Percentiles rank a stretch among this genome's conserved stretches.
phyloP scores from a whole-genome alignment of 2,113 vertebrate species.

The Lethenteron reissneri region DNA sequence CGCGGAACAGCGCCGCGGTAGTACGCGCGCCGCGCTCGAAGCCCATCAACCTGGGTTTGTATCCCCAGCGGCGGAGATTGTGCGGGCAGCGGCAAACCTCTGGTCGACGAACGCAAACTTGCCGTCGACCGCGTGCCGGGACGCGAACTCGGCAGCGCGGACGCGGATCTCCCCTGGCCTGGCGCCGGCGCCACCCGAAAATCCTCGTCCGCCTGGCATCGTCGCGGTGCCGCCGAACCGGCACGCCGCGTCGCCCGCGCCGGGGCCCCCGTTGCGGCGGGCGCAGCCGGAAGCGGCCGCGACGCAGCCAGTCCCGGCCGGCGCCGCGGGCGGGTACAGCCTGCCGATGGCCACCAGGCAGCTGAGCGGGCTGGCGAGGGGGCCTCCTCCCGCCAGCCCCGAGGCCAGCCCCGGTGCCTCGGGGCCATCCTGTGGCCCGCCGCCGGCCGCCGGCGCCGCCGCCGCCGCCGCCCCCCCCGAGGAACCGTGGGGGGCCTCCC shows the following conservation, averaged over 20 bases:
- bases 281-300: conserved; percentile 20
- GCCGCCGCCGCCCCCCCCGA: conserved; percentile 48
- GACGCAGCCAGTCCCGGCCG: conserved; percentile 18
- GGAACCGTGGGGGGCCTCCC: conserved; percentile 23
- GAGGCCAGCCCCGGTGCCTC: too few relatives aligned
- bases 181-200: too few relatives aligned
- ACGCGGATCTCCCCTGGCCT: conserved; percentile 32
- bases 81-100: conserved; percentile 17
- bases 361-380: conserved; percentile 32
- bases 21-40: too few relatives aligned
- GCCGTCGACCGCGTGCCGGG: conserved; percentile 57
- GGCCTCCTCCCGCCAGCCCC: too few relatives aligned
- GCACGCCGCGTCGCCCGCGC: background rate
- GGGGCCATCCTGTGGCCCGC: too few relatives aligned
- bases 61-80: too few relatives aligned
- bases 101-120: conserved; percentile 80
- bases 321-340: conserved; percentile 35
- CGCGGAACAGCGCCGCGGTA: too few relatives aligned
- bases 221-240: too few relatives aligned
- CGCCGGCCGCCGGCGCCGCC: conserved; percentile 57
- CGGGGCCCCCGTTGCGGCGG: background rate
- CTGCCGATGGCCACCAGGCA: conserved; percentile 61
- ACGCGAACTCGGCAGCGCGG: conserved; percentile 54
- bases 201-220: too few relatives aligned
- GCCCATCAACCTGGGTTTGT: too few relatives aligned